phyloP scores from a whole-genome alignment of 2,888 invertebrate genomes.

The Drosophila maculinotata region DNA sequence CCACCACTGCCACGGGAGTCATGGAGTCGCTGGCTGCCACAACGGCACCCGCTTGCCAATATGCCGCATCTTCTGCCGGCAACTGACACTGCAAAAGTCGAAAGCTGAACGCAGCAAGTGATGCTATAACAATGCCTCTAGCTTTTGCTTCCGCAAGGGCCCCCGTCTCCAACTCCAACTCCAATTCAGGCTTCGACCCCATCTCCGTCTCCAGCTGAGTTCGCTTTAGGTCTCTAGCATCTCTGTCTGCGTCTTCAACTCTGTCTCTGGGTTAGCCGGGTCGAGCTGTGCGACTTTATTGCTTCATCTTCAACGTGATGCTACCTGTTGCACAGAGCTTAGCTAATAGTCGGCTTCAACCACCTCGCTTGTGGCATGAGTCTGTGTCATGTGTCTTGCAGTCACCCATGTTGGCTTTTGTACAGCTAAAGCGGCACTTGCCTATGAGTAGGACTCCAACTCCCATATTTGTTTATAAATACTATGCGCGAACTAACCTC shows the following conservation, averaged over 20 bases:
- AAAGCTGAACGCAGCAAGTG: conserved; percentile 12
- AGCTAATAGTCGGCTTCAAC: conserved; percentile 49
- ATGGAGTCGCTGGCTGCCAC: conserved; percentile 5
- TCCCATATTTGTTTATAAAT: too few species aligned
- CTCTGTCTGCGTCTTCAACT: background rate
- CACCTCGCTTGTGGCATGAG: conserved; percentile 35
- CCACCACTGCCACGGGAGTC: conserved; percentile 14
- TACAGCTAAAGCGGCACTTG: conserved; percentile 30
- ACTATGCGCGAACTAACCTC: conserved; percentile 13
- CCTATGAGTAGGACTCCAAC: conserved; percentile 11
- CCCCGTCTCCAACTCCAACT: background rate
- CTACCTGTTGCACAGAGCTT: conserved; percentile 27
- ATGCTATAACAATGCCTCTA: conserved; percentile 33
- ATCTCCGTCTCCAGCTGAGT: background rate
- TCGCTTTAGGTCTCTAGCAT: conserved; percentile 11
- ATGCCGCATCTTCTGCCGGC: conserved; percentile 30
- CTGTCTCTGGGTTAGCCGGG: too few species aligned
- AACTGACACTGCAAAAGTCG: conserved; percentile 21
- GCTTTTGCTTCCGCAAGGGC: conserved; percentile 37
- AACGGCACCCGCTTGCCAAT: background rate
- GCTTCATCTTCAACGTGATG: conserved; percentile 56
- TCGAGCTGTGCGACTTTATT: conserved; percentile 37
- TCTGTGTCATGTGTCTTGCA: conserved; percentile 38
- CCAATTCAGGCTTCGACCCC: background rate
- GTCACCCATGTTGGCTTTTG: conserved; percentile 25